phyloP scores from a whole-genome alignment of 2,113 vertebrate genomes.

The Uropsilus gracilis region DNA sequence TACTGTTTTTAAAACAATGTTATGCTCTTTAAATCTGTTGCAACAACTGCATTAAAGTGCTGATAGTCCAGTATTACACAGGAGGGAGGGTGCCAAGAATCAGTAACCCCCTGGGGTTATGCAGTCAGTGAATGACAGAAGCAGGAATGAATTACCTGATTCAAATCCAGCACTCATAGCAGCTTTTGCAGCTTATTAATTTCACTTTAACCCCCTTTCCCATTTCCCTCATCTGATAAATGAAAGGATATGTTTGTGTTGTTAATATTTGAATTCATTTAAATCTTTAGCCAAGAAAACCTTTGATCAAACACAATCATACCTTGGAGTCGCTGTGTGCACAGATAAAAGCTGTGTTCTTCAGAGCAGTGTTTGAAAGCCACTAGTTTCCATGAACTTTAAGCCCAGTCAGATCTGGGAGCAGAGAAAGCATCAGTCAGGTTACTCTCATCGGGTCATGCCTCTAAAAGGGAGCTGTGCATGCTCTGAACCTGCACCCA shows the following conservation, averaged over 20 bases:
- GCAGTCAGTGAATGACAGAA: background rate
- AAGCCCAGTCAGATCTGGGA: background rate
- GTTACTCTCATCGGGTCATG: conserved; percentile 14
- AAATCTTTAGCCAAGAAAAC: conserved; percentile 51
- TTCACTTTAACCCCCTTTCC: background rate
- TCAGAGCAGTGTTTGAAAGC: background rate
- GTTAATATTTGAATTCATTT: conserved; percentile 65
- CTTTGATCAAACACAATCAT: conserved; percentile 69
- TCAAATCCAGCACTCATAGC: background rate
- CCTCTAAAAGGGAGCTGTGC: conserved; percentile 55
- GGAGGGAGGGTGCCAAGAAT: background rate
- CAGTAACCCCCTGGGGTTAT: background rate
- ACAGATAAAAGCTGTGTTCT: conserved; percentile 30
- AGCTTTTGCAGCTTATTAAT: conserved; percentile 13
- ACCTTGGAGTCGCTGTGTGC: conserved; percentile 37
- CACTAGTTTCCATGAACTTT: background rate
- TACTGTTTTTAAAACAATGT: background rate
- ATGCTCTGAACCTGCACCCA: conserved; percentile 68
- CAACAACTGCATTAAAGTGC: background rate
- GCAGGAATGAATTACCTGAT: background rate
- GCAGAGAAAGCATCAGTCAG: background rate
- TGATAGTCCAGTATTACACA: background rate
- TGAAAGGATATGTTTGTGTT: conserved; percentile 55
- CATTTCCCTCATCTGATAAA: conserved; percentile 59
- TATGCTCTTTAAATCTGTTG: background rate